Base-by-base conservation (phyloP, 2,797 vertebrate species). In the Chromis chromis region DNA sequence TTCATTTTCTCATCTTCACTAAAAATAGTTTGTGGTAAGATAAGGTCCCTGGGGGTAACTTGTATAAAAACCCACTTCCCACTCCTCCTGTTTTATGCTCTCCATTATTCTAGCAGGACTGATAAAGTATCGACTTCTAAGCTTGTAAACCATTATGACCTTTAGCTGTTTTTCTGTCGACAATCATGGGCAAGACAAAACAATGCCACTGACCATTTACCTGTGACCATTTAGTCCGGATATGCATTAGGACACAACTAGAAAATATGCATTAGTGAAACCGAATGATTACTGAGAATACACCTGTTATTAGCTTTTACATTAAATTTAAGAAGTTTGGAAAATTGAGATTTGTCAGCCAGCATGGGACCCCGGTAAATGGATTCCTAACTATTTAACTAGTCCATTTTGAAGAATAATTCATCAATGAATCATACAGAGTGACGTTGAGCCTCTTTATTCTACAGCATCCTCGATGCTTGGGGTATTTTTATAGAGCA, bases 121-220 rank as follows among this genome's bases (percentile, higher is more conserved):
- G 84, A 85, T 84, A 84, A 88, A 88, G 65, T 74, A 86, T 84
- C 24, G 83, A 82, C 82, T 78, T 72, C 57, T 70, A 31, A 59
- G 78, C 86, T 85, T 88, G 90, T 91, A 87, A 88, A 89, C 83
- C 68, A 65, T 74, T 73, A 82, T 85, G 88, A 90, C 86, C 89
- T 91, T 90, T 84, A 75, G 71, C 69, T 74, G 73, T 78, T 74
- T 75, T 77, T 77, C 61, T 75, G 68, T 68, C 36, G 76, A 68
- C 64, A 65, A 46, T 76, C 16, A 31, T 27, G 31, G 16, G 55
- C 62, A 40, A 67, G 56, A 75, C 74, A 74, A 79, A 84, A 77
- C 77, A 85, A 82, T 71, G 63, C 17, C 21, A 46, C 42, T 48
- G 62, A 76, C 49, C 64, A 39, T 71, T 75, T 70, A 76, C 67